These are phyloP conservation scores for Triops longicaudatus DNA, from an alignment of 1,140 invertebrate species.

Conservation along the genomic window DNA sequence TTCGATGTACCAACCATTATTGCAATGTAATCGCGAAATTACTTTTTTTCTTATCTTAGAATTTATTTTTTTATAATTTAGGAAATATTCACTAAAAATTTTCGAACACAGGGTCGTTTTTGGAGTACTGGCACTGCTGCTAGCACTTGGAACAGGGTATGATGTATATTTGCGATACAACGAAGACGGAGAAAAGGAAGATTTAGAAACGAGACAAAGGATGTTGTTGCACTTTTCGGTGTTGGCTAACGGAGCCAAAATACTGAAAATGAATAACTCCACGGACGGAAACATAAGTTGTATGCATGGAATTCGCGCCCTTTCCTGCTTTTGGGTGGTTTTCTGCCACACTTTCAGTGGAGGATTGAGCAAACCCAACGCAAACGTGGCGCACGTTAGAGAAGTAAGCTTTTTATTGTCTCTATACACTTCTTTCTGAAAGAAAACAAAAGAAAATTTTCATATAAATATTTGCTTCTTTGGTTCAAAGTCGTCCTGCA, in stretches of 20 bases:
- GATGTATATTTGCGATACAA: slow-evolving; percentile 19
- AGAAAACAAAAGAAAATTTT: neutral
- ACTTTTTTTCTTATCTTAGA: too few relatives aligned
- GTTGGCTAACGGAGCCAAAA: slow-evolving; percentile 39
- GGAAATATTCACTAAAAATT: too few relatives aligned
- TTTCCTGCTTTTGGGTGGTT: slow-evolving; percentile 82
- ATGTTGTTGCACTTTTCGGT: slow-evolving; percentile 33
- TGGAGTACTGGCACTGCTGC: slow-evolving; percentile 1
- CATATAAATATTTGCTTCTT: too few relatives aligned
- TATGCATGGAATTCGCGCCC: slow-evolving; percentile 70
- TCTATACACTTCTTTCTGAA: neutral
- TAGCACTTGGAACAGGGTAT: slow-evolving; percentile 2
- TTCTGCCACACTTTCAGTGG: slow-evolving; percentile 78
- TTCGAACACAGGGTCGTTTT: neutral
- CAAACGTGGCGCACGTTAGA: neutral
- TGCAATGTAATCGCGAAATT: too few relatives aligned
- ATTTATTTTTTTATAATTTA: neutral
- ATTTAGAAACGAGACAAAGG: neutral
- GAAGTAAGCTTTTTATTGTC: neutral
- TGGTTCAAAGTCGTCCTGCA: too few relatives aligned
- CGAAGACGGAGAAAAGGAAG: neutral
- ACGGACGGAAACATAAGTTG: slow-evolving; percentile 57
- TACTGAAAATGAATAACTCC: slow-evolving; percentile 39
- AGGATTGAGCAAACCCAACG: slow-evolving; percentile 52
- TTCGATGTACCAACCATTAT: slow-evolving; percentile 19